A percentile compares a stretch with the other conserved stretches of the same genome.
phyloP scores from a whole-genome alignment of 2,888 invertebrate species.

The Patella ulyssiponensis region DNA sequence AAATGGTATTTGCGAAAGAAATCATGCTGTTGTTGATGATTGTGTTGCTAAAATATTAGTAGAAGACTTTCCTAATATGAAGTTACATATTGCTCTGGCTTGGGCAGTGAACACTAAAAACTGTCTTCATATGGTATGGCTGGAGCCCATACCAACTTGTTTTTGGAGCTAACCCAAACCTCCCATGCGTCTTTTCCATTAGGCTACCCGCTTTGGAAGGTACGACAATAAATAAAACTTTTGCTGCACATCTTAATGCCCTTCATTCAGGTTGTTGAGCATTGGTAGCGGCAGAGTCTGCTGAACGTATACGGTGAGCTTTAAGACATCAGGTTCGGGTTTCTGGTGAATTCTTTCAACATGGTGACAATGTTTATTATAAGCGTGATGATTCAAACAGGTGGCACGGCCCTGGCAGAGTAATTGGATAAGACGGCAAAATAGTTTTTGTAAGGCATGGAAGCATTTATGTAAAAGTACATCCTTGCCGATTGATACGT shows the following conservation, averaged over 20 bases:
- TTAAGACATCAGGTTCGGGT: conserved; percentile 27
- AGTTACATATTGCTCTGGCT: neutral
- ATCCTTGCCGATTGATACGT: conserved; percentile 25
- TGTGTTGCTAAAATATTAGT: conserved; percentile 15
- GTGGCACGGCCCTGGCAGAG: too few species aligned
- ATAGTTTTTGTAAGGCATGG: too few species aligned
- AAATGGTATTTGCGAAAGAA: conserved; percentile 25
- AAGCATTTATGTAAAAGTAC: too few species aligned
- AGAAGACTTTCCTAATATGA: conserved; percentile 9
- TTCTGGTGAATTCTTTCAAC: conserved; percentile 23
- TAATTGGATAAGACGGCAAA: too few species aligned
- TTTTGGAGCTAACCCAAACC: conserved; percentile 28
- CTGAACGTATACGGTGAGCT: conserved; percentile 32
- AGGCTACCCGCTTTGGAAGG: conserved; percentile 25
- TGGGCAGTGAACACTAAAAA: conserved; percentile 19
- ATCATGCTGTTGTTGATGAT: conserved; percentile 25
- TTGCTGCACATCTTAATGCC: conserved; percentile 37
- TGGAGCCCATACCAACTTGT: conserved; percentile 30
- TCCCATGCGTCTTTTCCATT: conserved; percentile 19
- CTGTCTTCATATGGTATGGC: conserved; percentile 20
- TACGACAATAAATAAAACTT: conserved; percentile 22
- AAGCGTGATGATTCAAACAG: conserved; percentile 19
- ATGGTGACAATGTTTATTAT: too few species aligned
- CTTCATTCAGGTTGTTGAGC: conserved; percentile 30
- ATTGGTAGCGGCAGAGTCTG: conserved; percentile 27